These are phyloP conservation scores for Gasterosteus aculeatus DNA, from an alignment of 2,113 vertebrate species.

Conservation along the genomic window DNA sequence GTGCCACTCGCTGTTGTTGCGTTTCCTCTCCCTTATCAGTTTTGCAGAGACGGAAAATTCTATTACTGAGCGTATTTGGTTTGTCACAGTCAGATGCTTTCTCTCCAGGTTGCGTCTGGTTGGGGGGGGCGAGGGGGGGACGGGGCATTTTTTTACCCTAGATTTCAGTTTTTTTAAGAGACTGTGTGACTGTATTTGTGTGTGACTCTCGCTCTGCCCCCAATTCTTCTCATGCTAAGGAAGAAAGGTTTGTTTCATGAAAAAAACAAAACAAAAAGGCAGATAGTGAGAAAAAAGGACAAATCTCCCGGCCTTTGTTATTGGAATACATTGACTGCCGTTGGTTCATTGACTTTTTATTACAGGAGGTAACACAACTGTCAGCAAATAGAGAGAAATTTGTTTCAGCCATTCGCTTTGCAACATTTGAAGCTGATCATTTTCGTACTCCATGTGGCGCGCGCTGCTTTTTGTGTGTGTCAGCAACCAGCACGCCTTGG, in stretches of 20 bases:
- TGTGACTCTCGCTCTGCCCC: conserved; percentile 26
- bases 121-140: conserved; percentile 9
- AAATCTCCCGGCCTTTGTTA: conserved; percentile 79
- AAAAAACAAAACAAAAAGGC: conserved; percentile 66
- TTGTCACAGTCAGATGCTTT: conserved; percentile 77
- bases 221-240: conserved; percentile 54
- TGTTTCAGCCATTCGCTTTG: conserved; percentile 81
- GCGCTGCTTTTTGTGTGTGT: conserved; percentile 48
- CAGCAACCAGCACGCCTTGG: conserved; percentile 62
- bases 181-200: conserved; percentile 41
- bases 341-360: conserved; percentile 93
- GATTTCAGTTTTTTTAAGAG: conserved; percentile 63
- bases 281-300: conserved; percentile 68
- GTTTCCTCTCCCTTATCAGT: conserved; percentile 76
- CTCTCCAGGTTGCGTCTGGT: conserved; percentile 68
- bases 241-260: conserved; percentile 68
- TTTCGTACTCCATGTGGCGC: conserved; percentile 71
- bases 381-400: conserved; percentile 81
- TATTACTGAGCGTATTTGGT: conserved; percentile 75
- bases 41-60: conserved; percentile 74
- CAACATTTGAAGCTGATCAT: conserved; percentile 81
- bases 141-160: conserved; percentile 47
- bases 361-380: conserved; percentile 86
- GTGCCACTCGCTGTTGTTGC: conserved; percentile 70
- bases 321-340: conserved; percentile 85